Percentiles rank a stretch among this genome's conserved stretches.
Conservation (phyloP, 2,888 invertebrate species). For the Polydrusus pterygomalis region DNA sequence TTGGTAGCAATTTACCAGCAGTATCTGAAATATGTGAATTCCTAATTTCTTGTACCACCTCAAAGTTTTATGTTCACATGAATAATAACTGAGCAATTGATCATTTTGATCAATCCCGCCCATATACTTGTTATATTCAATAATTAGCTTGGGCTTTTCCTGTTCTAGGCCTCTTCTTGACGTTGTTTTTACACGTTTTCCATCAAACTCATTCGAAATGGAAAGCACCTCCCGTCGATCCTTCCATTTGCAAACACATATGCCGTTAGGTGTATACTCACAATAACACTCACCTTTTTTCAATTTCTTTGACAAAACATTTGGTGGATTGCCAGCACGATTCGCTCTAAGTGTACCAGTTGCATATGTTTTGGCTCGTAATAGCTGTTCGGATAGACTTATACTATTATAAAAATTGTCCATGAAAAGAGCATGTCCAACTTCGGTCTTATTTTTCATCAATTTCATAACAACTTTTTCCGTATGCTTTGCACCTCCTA, state of each 20-base stretch:
- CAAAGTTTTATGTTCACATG: conserved; percentile 54
- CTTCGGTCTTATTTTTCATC: conserved; percentile 12
- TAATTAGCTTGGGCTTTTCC: conserved; percentile 32
- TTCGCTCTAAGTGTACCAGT: conserved; percentile 54
- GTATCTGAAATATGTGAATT: neutral
- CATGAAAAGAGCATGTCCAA: conserved; percentile 53
- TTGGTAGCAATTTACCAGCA: neutral
- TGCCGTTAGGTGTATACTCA: conserved; percentile 38
- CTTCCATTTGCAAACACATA: conserved; percentile 57
- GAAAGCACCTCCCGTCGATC: conserved; percentile 56
- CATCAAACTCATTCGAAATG: conserved; percentile 56
- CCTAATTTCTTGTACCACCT: conserved; percentile 47
- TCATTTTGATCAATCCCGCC: conserved; percentile 47
- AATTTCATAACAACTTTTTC: conserved; percentile 46
- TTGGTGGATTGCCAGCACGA: conserved; percentile 34
- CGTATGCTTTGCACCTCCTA: conserved; percentile 44
- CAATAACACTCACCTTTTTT: conserved; percentile 50
- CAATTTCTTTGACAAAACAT: conserved; percentile 47
- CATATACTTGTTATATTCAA: conserved; percentile 54
- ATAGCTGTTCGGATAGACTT: neutral
- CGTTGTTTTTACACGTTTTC: conserved; percentile 38
- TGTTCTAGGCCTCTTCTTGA: conserved; percentile 13
- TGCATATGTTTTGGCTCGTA: conserved; percentile 53
- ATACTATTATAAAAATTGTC: conserved; percentile 15
- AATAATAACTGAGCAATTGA: conserved; percentile 44